Evolutionary conservation across 1,140 invertebrate genomes (phyloP).

Genomic region (Saccostrea glomerata): DNA sequence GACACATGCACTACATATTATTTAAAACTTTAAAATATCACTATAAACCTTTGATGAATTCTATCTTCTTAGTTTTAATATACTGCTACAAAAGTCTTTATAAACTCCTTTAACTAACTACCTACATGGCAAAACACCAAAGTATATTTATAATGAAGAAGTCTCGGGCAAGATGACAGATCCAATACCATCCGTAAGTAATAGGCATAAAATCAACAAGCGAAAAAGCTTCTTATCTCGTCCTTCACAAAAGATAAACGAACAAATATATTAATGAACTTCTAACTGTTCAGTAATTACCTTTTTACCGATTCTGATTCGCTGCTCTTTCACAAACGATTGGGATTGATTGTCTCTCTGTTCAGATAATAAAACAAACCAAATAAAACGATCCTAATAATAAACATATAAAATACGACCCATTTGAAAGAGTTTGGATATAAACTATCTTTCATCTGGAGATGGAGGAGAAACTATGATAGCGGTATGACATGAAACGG

Average conservation of each 20-base stretch:
- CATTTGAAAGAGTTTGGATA: constrained; percentile 1
- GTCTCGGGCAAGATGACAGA: not conserved
- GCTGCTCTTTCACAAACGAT: not conserved
- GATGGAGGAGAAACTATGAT: not conserved
- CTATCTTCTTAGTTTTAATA: not conserved
- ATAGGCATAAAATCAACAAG: constrained; percentile 7
- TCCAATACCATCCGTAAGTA: not conserved
- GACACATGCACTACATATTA: too few species aligned
- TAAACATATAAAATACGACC: constrained; percentile 14
- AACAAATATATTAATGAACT: constrained; percentile 2
- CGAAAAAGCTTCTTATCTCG: constrained; percentile 6
- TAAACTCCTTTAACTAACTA: not conserved
- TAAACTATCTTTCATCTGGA: constrained; percentile 22
- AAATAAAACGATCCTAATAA: constrained; percentile 28
- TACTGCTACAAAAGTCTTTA: not conserved
- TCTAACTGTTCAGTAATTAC: constrained; percentile 1
- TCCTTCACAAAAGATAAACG: constrained; percentile 9
- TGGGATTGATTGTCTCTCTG: constrained; percentile 5
- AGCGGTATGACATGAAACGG: constrained; percentile 16
- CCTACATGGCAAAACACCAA: not conserved
- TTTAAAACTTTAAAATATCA: not conserved
- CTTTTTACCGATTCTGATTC: not conserved
- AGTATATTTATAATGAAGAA: too few species aligned
- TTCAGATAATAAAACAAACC: constrained; percentile 21
- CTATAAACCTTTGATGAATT: not conserved